Percentiles rank a stretch among this genome's conserved stretches.
Conservation (phyloP, 2,888 invertebrate genomes). For the Agrochola circellaris region DNA sequence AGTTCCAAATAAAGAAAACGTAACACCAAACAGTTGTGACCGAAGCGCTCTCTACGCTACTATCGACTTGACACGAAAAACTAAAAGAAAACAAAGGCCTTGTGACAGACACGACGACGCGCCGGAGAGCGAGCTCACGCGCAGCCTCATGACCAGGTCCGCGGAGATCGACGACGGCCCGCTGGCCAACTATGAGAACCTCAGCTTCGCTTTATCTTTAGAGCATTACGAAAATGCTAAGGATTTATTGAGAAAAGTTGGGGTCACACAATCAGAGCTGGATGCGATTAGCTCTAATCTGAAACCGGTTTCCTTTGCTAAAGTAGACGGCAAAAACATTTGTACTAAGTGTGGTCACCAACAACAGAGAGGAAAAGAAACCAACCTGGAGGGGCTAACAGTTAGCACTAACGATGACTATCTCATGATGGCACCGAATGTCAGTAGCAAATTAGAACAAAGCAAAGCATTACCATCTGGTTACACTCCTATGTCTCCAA, state of each 20-base stretch:
- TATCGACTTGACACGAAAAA: slow-evolving; percentile 92
- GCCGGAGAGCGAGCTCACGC: slow-evolving; percentile 27
- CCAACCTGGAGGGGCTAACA: slow-evolving; percentile 44
- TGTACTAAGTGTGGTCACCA: slow-evolving; percentile 92
- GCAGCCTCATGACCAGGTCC: slow-evolving; percentile 62
- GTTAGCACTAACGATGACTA: slow-evolving; percentile 89
- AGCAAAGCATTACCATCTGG: slow-evolving; percentile 83
- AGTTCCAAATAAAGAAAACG: slow-evolving; percentile 90
- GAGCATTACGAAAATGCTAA: slow-evolving; percentile 95
- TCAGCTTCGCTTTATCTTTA: slow-evolving; percentile 94
- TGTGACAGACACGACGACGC: slow-evolving; percentile 65
- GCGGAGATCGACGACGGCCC: slow-evolving; percentile 85
- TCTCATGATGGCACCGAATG: slow-evolving; percentile 92
- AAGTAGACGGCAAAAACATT: slow-evolving; percentile 73
- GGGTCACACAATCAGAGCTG: slow-evolving; percentile 89
- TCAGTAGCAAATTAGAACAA: slow-evolving; percentile 71
- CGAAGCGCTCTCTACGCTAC: slow-evolving; percentile 92
- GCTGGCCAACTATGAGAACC: slow-evolving; percentile 92
- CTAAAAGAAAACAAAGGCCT: slow-evolving; percentile 84
- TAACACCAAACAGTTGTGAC: slow-evolving; percentile 78
- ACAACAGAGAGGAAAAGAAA: slow-evolving; percentile 56
- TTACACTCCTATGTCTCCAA: slow-evolving; percentile 94
- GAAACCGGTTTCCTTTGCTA: slow-evolving; percentile 73
- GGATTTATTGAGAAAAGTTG: slow-evolving; percentile 91
- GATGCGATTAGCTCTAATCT: slow-evolving; percentile 83